phyloP scores from a whole-genome alignment of 2,797 vertebrate species.

The Spatula versicolor region DNA sequence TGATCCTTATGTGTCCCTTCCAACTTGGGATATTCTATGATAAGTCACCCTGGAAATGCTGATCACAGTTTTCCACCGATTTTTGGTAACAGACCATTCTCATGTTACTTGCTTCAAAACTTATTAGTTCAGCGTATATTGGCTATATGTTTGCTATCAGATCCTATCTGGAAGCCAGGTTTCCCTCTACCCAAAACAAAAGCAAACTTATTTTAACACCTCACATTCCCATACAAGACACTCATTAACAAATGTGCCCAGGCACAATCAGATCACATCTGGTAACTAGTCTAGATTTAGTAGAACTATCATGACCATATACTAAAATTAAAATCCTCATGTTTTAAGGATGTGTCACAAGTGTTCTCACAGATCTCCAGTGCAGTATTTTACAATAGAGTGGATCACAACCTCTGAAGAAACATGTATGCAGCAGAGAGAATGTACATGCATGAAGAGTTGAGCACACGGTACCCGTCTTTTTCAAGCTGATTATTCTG shows the following conservation, averaged over 20 bases:
- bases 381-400: fast-evolving
- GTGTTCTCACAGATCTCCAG: background rate
- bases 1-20: no score
- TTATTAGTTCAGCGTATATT: fast-evolving
- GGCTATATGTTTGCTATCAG: background rate
- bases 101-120: background rate
- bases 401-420: background rate
- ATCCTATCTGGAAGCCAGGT: background rate
- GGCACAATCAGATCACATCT: fast-evolving
- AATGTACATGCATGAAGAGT: background rate
- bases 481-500: slow-evolving; percentile 2
- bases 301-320: fast-evolving
- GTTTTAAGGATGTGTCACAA: fast-evolving
- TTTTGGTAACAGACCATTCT: background rate
- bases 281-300: background rate
- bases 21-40: no score
- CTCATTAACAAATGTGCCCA: background rate
- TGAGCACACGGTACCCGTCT: background rate
- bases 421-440: background rate
- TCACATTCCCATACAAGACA: fast-evolving
- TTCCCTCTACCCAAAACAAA: background rate
- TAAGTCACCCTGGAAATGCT: background rate
- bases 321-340: background rate
- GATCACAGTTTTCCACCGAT: fast-evolving
- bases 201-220: background rate